A percentile compares a stretch with the other conserved stretches of the same genome.
Conservation (phyloP, 1,140 invertebrate species). For the Rhagoletis pomonella region DNA sequence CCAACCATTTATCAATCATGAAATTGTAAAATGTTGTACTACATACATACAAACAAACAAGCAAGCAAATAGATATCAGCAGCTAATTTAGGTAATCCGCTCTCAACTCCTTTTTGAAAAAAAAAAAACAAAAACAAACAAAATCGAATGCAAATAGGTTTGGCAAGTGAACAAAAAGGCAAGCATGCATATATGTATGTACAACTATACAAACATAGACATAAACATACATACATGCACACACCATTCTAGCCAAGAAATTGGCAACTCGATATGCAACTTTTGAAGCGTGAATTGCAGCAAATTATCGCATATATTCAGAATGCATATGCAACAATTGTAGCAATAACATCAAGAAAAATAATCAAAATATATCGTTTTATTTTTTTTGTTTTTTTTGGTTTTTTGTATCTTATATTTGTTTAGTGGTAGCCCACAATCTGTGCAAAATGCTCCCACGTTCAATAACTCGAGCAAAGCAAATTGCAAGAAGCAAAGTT, state of each 20-base stretch:
- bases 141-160: conserved; percentile 36
- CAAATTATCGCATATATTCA: conserved; percentile 48
- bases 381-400: neutral
- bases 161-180: neutral
- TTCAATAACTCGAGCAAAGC: conserved; percentile 40
- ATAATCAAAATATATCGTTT: neutral
- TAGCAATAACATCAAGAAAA: conserved; percentile 7
- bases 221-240: neutral
- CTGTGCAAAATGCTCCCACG: conserved; percentile 44
- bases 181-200: neutral
- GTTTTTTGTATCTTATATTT: neutral
- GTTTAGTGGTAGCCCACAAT: neutral
- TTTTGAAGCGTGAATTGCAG: conserved; percentile 51
- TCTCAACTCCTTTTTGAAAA: conserved; percentile 10
- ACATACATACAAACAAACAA: neutral
- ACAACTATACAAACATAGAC: neutral
- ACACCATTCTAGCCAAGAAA: neutral
- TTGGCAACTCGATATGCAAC: conserved; percentile 33
- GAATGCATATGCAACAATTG: neutral
- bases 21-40: neutral
- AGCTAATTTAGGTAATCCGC: conserved; percentile 45
- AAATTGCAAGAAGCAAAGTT: conserved; percentile 34
- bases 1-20: conserved; percentile 45
- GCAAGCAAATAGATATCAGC: conserved; percentile 27
- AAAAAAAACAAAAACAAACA: no score